Conservation (phyloP, 2,113 vertebrate species). For the Onychostruthus taczanowskii region DNA sequence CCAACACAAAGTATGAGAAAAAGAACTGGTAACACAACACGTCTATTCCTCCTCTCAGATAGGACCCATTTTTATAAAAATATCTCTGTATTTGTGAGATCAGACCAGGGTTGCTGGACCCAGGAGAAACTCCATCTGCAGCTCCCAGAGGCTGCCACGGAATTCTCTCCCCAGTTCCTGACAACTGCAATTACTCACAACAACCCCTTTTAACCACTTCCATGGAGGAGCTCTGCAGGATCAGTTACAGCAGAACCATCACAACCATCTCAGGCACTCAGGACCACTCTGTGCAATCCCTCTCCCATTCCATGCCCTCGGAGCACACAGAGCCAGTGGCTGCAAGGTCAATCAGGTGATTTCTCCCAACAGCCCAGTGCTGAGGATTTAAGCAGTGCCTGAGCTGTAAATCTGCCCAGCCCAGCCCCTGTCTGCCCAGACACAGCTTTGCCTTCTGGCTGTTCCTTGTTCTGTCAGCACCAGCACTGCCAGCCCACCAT, state of each 20-base stretch:
- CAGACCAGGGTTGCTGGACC: not conserved
- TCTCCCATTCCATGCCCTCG: not conserved
- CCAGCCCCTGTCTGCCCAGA: not conserved
- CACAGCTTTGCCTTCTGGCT: not conserved
- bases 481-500: rapidly evolving
- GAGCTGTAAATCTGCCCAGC: not conserved
- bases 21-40: not conserved
- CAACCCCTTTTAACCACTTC: not conserved
- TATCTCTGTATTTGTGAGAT: not conserved
- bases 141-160: not conserved
- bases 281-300: not conserved
- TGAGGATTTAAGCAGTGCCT: not conserved
- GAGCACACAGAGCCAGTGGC: not conserved
- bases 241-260: not conserved
- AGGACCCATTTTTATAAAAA: not conserved
- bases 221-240: not conserved
- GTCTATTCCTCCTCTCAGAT: not conserved
- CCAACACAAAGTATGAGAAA: not conserved
- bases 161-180: not conserved
- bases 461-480: not conserved
- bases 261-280: not conserved
- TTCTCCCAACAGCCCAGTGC: not conserved
- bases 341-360: not conserved
- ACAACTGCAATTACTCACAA: not conserved
- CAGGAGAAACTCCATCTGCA: not conserved